phyloP scores from a whole-genome alignment of 2,797 vertebrate genomes.

The Okamejei kenojei region DNA sequence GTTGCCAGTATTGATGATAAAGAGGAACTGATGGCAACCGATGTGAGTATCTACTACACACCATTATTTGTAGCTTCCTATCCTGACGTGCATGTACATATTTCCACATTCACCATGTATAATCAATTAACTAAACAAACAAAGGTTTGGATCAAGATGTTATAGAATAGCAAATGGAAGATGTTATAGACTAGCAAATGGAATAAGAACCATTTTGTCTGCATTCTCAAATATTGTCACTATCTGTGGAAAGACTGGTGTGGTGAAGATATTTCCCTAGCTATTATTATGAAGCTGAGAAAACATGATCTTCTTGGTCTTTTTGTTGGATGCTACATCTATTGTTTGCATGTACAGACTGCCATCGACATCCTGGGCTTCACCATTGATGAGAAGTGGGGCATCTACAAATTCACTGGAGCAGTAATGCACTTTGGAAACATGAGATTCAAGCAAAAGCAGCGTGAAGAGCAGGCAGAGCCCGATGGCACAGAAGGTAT shows the following conservation, averaged over 20 bases:
- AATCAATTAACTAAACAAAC: background rate
- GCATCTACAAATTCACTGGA: slow-evolving; percentile 76
- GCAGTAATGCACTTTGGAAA: slow-evolving; percentile 89
- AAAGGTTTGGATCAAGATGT: background rate
- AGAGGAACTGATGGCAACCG: slow-evolving; percentile 77
- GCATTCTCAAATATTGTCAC: background rate
- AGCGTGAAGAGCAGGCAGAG: slow-evolving; percentile 82
- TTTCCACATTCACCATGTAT: background rate
- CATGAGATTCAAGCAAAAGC: slow-evolving; percentile 89
- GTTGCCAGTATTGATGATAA: slow-evolving; percentile 79
- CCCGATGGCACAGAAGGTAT: slow-evolving; percentile 71
- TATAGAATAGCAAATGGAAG: background rate
- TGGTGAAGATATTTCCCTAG: background rate
- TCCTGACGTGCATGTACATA: background rate
- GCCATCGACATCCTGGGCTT: slow-evolving; percentile 85
- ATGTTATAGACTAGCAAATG: too few relatives aligned
- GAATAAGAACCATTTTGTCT: background rate
- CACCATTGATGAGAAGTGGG: slow-evolving; percentile 72
- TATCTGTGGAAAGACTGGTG: too few relatives aligned
- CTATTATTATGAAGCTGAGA: background rate
- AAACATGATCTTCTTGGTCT: background rate
- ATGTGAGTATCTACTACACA: slow-evolving; percentile 51
- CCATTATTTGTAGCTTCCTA: background rate
- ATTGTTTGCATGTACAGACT: slow-evolving; percentile 49
- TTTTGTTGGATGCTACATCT: background rate